Conservation (phyloP, 2,797 vertebrate species). For the Delichon dasypus region DNA sequence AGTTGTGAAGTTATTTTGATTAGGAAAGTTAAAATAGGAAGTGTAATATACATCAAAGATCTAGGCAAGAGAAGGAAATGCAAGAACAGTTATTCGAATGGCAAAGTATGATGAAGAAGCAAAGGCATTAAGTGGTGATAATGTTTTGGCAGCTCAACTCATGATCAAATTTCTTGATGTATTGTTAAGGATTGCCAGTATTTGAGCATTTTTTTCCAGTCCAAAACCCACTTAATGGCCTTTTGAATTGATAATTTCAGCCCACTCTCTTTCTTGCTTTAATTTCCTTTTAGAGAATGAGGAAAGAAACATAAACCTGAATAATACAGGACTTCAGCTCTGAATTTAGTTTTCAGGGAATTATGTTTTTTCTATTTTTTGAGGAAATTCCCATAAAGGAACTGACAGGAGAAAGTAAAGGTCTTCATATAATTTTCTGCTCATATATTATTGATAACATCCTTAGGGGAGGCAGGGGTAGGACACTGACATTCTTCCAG, state of each 20-base stretch:
- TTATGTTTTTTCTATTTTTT: neutral
- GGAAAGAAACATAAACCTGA: neutral
- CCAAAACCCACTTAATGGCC: neutral
- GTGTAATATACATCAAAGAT: neutral
- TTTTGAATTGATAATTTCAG: neutral
- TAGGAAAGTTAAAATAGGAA: neutral
- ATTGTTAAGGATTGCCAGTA: neutral
- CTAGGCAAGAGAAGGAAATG: neutral
- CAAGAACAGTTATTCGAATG: neutral
- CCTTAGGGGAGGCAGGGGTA: neutral
- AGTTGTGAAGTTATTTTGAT: neutral
- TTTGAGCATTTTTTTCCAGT: neutral
- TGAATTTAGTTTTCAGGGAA: neutral
- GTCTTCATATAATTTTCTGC: neutral
- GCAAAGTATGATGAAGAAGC: neutral
- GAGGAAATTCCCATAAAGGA: neutral
- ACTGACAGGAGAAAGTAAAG: neutral
- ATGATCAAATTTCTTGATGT: neutral
- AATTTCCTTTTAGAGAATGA: neutral
- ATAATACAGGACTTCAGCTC: neutral
- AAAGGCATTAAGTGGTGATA: neutral
- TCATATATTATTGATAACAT: neutral
- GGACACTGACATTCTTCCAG: neutral
- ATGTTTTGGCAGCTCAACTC: neutral
- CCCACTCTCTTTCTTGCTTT: neutral